Base-by-base conservation (phyloP, 2,888 invertebrate species). In the Diplazon laetatorius region DNA sequence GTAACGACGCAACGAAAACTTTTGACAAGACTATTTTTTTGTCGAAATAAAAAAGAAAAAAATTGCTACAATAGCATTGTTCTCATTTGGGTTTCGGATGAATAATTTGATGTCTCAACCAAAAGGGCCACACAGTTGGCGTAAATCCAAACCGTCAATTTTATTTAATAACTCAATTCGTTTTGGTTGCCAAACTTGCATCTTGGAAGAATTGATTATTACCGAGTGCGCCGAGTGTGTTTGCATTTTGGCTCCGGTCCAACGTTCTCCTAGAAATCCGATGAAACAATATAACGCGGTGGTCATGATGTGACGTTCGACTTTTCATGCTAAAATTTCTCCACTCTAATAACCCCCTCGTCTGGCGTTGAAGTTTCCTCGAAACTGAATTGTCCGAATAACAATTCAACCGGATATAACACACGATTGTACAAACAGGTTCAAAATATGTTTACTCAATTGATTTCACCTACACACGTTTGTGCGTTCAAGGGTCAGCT, bases 121-220 rank as follows among this genome's bases (percentile, higher is more conserved):
- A 60, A 35, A 60, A 74, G 46, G n/a, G 46, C n/a, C 35, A n/a
- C 35, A 59, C 18, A n/a, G n/a, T 48, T 74, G 78, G 74, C 74
- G 16, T 16, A 66, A 48, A 14, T 75, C 75, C 78, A 78, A 75
- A 75, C 55, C 70, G 60, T 66, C 66, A 48, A 71, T 75, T 78
- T 71, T 57, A 71, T 78, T 60, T 30, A n/a, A 37, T 25, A 16
- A 42, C 55, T 46, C 52, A 70, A 20, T 25, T 66, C 52, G 30
- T 66, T 57, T 46, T n/a, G 10, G 16, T 48, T 52, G 22, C 18
- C 18, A n/a, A 55, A 18, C 16, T 62, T 46, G 46, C 71, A 52
- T 55, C 48, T 71, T 52, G 39, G 48, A 66, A 71, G 66, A 78
- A 78, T 75, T 78, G 70, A 78, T 78, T 78, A 78, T 66, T 65